Evolutionary conservation across 2,113 vertebrate species (phyloP).

Genomic region (Muscicapa adusta): DNA sequence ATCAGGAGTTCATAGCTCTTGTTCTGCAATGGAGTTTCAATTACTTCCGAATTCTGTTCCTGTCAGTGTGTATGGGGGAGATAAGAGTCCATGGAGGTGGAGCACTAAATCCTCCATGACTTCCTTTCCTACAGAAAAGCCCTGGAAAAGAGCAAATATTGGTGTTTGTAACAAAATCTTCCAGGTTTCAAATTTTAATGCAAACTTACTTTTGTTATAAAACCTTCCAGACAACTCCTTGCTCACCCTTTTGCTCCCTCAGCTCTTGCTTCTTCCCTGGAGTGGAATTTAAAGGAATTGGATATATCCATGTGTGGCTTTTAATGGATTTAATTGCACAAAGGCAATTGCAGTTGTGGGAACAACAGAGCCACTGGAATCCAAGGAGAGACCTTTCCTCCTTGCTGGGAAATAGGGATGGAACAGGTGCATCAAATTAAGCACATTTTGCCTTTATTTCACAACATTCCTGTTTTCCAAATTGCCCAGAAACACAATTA

Average conservation of each 20-base stretch:
- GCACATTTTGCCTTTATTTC: neutral
- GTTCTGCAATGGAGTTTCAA: neutral
- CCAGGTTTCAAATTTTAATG: neutral
- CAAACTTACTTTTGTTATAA: neutral
- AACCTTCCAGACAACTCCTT: neutral
- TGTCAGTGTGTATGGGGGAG: neutral
- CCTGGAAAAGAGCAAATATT: neutral
- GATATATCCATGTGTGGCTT: neutral
- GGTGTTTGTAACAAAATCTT: neutral
- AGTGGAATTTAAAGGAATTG: neutral
- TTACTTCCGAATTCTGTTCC: neutral
- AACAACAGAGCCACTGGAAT: accelerated
- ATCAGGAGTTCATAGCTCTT: neutral
- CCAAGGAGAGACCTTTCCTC: neutral
- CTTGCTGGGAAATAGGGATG: neutral
- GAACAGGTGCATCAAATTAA: neutral
- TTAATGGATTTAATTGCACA: neutral
- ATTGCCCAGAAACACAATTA: neutral
- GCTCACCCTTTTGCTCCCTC: neutral
- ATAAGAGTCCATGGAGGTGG: neutral
- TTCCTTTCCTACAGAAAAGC: neutral
- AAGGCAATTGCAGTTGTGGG: neutral
- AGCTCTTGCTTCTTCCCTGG: neutral
- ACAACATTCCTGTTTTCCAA: neutral
- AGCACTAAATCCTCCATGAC: conserved; percentile 11